Conservation (phyloP, 2,113 vertebrate genomes). For the Halichoerus grypus region DNA sequence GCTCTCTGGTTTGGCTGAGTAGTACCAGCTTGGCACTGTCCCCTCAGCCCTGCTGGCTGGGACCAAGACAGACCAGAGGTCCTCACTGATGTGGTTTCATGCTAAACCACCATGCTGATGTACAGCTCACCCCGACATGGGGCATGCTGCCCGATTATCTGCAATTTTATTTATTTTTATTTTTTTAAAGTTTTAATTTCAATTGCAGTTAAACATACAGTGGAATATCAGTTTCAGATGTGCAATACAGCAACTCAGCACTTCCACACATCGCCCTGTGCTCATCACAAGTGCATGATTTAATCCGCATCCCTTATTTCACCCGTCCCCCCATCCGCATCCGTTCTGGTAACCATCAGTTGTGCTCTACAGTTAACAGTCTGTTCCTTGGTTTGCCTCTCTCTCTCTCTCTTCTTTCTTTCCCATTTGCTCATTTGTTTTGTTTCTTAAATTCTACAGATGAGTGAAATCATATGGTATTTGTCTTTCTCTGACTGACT, state of each 20-base stretch:
- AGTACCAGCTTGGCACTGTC: neutral
- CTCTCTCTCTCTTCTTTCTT: neutral
- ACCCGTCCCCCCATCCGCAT: neutral
- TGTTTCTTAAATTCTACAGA: neutral
- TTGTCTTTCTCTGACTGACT: neutral
- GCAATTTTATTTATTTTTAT: neutral
- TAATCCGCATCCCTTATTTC: neutral
- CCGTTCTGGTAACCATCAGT: neutral
- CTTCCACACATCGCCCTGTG: neutral
- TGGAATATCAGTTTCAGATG: neutral
- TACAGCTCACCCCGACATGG: neutral
- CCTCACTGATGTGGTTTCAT: neutral
- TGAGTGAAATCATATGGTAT: neutral
- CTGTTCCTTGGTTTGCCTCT: neutral
- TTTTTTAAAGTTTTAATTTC: neutral
- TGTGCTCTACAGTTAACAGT: neutral
- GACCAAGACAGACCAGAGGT: conserved; percentile 35
- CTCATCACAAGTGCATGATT: neutral
- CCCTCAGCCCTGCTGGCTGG: neutral
- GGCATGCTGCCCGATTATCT: neutral
- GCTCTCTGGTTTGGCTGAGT: neutral
- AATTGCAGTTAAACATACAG: neutral
- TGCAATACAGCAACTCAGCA: neutral
- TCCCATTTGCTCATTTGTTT: neutral
- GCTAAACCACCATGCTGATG: neutral